Conservation (phyloP, 2,888 invertebrate genomes). For the Adelognathus sp. region DNA sequence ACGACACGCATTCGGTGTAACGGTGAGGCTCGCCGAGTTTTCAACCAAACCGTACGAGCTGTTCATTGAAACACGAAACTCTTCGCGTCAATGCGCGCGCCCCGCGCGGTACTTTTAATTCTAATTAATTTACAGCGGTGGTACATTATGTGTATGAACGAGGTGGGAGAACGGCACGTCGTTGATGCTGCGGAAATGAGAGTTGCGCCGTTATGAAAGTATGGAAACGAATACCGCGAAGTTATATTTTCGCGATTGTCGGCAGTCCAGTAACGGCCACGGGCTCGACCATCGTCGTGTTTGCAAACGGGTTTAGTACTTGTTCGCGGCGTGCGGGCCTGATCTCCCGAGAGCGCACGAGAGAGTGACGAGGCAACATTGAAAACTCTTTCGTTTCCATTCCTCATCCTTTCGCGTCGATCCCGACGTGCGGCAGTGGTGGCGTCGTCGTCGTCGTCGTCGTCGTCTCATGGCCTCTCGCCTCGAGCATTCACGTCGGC, state of each 20-base stretch:
- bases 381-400: conserved; percentile 32
- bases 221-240: neutral
- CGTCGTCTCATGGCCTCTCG: too few species aligned
- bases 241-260: neutral
- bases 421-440: neutral
- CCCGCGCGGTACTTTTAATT: conserved; percentile 49
- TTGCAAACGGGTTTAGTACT: conserved; percentile 38
- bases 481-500: neutral
- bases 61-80: conserved; percentile 60
- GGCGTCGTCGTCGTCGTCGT: too few species aligned
- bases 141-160: conserved; percentile 37
- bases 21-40: conserved; percentile 29
- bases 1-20: conserved; percentile 56
- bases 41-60: conserved; percentile 7
- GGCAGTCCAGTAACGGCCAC: neutral
- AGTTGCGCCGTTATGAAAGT: neutral
- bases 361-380: conserved; percentile 40
- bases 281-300: neutral
- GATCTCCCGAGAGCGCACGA: too few species aligned
- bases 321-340: neutral
- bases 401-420: conserved; percentile 14
- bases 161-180: conserved; percentile 15
- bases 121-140: conserved; percentile 59
- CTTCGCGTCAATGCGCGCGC: conserved; percentile 47
- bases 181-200: conserved; percentile 28